phyloP scores from a whole-genome alignment of 2,888 invertebrate genomes.

The Coecobrya sp. region DNA sequence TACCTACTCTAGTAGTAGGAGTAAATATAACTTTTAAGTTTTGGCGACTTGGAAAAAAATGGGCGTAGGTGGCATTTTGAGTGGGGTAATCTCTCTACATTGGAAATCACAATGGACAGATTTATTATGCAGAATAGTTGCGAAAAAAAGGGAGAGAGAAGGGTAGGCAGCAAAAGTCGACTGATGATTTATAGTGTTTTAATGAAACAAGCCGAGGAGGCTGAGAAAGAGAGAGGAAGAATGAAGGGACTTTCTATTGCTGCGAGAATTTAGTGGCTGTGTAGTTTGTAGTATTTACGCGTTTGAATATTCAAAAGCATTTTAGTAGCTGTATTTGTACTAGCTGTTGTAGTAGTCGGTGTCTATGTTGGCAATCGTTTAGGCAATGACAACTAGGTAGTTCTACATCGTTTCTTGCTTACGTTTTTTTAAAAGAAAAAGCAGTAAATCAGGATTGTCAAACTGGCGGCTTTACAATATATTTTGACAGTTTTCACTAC shows the following conservation, averaged over 20 bases:
- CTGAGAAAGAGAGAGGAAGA: too few relatives aligned
- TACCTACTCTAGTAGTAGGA: too few relatives aligned
- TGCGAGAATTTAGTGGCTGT: not conserved
- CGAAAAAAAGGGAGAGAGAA: not conserved
- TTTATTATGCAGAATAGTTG: slow-evolving; percentile 69
- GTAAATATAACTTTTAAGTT: not conserved
- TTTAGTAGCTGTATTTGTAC: slow-evolving; percentile 3
- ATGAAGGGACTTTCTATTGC: not conserved
- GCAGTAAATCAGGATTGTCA: slow-evolving; percentile 47
- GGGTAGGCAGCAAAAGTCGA: not conserved
- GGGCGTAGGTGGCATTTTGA: not conserved
- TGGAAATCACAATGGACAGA: slow-evolving; percentile 61
- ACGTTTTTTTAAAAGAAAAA: not conserved
- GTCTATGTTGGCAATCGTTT: not conserved
- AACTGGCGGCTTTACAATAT: not conserved
- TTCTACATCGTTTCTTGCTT: not conserved
- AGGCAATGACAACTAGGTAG: not conserved
- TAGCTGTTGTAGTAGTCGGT: not conserved
- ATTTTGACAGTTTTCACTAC: slow-evolving; percentile 19
- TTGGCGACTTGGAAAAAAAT: not conserved
- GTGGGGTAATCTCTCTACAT: slow-evolving; percentile 24
- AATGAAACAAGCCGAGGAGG: slow-evolving; percentile 54
- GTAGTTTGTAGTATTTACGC: slow-evolving; percentile 10
- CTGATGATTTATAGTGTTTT: slow-evolving; percentile 70
- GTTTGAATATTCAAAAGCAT: slow-evolving; percentile 34